Evolutionary conservation across 2,888 invertebrate species (phyloP), one percentile per base, ranked within the genome.

Genomic region (Phaonia tiefii): DNA sequence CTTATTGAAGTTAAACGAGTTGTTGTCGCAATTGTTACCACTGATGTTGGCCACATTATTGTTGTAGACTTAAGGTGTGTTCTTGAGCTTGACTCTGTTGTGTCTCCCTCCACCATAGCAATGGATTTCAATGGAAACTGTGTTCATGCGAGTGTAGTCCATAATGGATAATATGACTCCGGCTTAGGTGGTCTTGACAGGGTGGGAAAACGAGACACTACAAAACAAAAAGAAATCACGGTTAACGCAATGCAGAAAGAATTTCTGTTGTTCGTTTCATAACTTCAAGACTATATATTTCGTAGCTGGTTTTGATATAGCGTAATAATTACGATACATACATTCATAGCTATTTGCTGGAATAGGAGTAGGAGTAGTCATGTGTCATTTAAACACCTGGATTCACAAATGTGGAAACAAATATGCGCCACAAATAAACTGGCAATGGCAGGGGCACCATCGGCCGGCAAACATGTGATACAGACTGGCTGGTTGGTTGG

Each of bases 51-150:
- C 31, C 31, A 8, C 8, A 31, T 8, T 31, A 31, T 3, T 31
- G 31, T 31, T 31, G 31, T 8, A 3, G 67, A 77, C 63, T 87
- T 88, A 88, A 88, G 88, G 88, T 88, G 88, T 88, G 88, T 88
- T 88, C 88, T 88, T 88, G 88, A 88, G 88, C 88, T 88, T 88
- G 89, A 88, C 87, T 86, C 81, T 81, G 72, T 69, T 65, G 39
- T 69, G 76, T 82, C 74, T 74, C 31, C 49, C 37, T 67, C 42
- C 37, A 37, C 25, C 31, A 22, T 44, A 69, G 42, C 63, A 13
- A 37, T 51, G 42, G 69, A 67, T 67, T 67, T 54, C 54, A 54
- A 42, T 54, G 54, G 26, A 56, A 69, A 63, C n/a, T n/a, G n/a
- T n/a, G n/a, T n/a, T n/a, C n/a, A n/a, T n/a, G n/a, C n/a, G n/a